Percentiles rank a stretch among this genome's conserved stretches.
Conservation (phyloP, 2,888 invertebrate species). For the Rugalucina vietnamica region DNA sequence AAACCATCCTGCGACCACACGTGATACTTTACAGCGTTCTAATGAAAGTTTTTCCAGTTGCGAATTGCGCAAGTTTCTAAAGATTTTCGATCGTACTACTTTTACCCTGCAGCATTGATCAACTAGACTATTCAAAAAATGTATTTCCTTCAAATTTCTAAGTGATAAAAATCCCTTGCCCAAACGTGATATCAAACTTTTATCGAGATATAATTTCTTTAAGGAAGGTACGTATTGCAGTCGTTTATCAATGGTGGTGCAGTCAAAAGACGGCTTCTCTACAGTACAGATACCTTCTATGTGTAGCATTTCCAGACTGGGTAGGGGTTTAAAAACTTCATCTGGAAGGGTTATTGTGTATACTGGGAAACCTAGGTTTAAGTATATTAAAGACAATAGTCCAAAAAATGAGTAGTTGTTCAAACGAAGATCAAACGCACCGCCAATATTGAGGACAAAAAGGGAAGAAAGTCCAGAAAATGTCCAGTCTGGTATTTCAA, state of each 20-base stretch:
- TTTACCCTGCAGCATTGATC: neutral
- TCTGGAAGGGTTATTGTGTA: neutral
- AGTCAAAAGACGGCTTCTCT: neutral
- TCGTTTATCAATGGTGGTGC: neutral
- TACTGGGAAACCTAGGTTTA: neutral
- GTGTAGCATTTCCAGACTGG: neutral
- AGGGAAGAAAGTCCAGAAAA: neutral
- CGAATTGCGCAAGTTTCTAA: neutral
- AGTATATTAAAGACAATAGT: neutral
- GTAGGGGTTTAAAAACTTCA: neutral
- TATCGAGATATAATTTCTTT: neutral
- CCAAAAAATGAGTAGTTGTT: neutral
- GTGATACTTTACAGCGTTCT: neutral
- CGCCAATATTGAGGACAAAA: neutral
- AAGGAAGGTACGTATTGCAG: neutral
- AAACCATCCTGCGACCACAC: neutral
- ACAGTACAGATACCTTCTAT: neutral
- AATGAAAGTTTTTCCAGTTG: neutral
- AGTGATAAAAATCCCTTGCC: neutral
- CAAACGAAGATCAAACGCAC: neutral
- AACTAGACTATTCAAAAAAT: neutral
- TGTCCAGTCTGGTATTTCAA: neutral
- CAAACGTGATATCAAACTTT: neutral
- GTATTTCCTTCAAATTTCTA: neutral
- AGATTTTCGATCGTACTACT: neutral